A percentile compares a stretch with the other conserved stretches of the same genome.
Conservation (phyloP, 2,113 vertebrate species). For the Conger conger region DNA sequence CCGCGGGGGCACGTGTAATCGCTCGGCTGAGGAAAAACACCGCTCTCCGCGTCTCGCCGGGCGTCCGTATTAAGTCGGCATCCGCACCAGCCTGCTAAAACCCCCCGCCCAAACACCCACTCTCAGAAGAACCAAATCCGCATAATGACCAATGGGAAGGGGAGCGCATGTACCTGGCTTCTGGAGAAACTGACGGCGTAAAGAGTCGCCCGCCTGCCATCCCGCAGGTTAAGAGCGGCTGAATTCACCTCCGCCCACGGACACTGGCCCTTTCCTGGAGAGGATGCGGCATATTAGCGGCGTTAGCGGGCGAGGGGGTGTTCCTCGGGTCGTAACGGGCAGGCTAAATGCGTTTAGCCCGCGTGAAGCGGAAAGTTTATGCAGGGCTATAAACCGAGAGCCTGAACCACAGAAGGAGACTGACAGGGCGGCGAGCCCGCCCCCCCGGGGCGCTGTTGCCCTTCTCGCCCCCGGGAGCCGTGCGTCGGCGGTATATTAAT, state of each 20-base stretch:
- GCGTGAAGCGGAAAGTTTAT: not conserved
- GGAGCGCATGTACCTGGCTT: not conserved
- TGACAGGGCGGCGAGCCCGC: not conserved
- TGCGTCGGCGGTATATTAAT: not conserved
- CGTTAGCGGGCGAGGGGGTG: not conserved
- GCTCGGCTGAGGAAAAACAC: not conserved
- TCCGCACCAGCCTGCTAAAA: not conserved
- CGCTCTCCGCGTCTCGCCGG: not conserved
- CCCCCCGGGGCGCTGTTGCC: not conserved
- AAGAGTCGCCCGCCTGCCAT: not conserved
- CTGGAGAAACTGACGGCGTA: not conserved
- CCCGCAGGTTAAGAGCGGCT: not conserved
- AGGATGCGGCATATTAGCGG: not conserved
- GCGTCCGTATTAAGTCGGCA: not conserved
- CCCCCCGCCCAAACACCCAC: too few species aligned
- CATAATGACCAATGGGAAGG: not conserved
- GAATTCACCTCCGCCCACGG: not conserved
- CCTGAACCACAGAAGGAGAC: not conserved
- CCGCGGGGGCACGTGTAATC: not conserved
- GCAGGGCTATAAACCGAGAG: not conserved
- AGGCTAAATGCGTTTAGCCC: not conserved
- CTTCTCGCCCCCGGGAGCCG: not conserved
- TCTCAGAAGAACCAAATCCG: not conserved
- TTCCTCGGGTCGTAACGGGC: not conserved
- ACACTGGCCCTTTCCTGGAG: not conserved